A percentile compares a stretch with the other conserved stretches of the same genome.
Evolutionary conservation across 1,140 invertebrate genomes (phyloP).

Genomic region (Drosophila bocki): DNA sequence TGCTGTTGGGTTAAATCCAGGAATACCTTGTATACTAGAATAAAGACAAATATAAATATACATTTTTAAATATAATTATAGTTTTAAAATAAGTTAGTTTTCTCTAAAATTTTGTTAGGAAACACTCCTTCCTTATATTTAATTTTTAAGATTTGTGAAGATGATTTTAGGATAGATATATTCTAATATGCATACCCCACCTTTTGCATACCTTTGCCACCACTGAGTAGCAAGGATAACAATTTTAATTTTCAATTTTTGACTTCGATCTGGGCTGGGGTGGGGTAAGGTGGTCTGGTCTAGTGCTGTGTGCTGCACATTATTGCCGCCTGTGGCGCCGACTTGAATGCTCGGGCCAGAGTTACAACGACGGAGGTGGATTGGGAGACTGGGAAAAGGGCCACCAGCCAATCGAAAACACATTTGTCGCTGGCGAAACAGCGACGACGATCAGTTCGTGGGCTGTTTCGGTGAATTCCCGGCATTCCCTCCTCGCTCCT

Average conservation of each 20-base stretch:
- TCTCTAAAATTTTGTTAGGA: background rate
- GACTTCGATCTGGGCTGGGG: constrained; percentile 3
- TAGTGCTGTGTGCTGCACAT: constrained; percentile 49
- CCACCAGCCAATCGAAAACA: constrained; percentile 77
- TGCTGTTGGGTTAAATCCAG: too few species aligned
- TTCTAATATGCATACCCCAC: background rate
- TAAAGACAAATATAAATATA: background rate
- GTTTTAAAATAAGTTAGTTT: background rate
- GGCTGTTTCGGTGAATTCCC: constrained; percentile 79
- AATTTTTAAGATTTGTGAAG: background rate
- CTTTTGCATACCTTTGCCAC: background rate
- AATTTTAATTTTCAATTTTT: constrained; percentile 73
- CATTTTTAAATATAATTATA: background rate
- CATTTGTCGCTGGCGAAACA: constrained; percentile 75
- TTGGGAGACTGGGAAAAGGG: constrained; percentile 18
- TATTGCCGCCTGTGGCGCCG: constrained; percentile 69
- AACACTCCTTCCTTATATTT: background rate
- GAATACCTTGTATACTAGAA: constrained; percentile 1
- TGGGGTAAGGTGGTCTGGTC: constrained; percentile 6
- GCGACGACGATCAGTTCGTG: constrained; percentile 69
- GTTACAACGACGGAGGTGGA: constrained; percentile 16
- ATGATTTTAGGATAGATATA: too few species aligned
- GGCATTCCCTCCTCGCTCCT: constrained; percentile 41
- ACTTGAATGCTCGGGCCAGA: constrained; percentile 25
- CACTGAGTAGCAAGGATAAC: constrained; percentile 30